Evolutionary conservation across 2,113 vertebrate species (phyloP), one percentile per base, ranked within the genome.

Genomic region (Notothenia coriiceps): DNA sequence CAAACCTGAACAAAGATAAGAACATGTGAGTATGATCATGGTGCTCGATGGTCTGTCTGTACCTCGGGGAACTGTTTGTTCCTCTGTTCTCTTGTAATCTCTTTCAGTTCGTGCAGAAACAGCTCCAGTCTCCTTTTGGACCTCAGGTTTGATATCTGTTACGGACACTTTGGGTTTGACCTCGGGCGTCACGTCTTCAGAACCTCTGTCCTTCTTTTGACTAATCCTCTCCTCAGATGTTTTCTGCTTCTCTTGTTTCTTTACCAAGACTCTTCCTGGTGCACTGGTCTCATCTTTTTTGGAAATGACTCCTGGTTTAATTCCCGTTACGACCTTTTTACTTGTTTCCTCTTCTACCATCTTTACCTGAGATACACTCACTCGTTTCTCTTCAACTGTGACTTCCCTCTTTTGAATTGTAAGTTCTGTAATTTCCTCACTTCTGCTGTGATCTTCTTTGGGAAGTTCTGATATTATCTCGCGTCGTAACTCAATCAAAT

Each of bases 11-110:
- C 35, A 40, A 8, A 6, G 35, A 40, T 68, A 56, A 67, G 22
- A 82, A 7, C 3, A 40, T 1, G 35, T 83, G 60, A 49, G 49
- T 0, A 79, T 59, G 14, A 67, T n/a, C 5, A 44, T 69, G 63
- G 55, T 52, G 29, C 68, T 40, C 79, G 35, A 60, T 14, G 47
- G 72, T 62, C 20, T 77, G 33, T 72, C 7, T 70, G 78, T 93
- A 94, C 93, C 93, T 94, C 83, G 83, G 25, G 74, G n/a, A n/a
- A n/a, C n/a, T n/a, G n/a, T n/a, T 22, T 15, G 44, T 35, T 63
- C 57, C 43, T 63, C 56, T 56, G 47, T 56, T 5, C 80, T 69
- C 46, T 54, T 47, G 17, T n/a, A 0, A 17, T 70, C 35, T 18
- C 5, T 1, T n/a, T 62, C 59, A 17, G 43, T 46, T 69, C 68